A percentile compares a stretch with the other conserved stretches of the same genome.
Evolutionary conservation across 2,888 invertebrate genomes (phyloP).

Genomic region (Synanthedon vespiformis): DNA sequence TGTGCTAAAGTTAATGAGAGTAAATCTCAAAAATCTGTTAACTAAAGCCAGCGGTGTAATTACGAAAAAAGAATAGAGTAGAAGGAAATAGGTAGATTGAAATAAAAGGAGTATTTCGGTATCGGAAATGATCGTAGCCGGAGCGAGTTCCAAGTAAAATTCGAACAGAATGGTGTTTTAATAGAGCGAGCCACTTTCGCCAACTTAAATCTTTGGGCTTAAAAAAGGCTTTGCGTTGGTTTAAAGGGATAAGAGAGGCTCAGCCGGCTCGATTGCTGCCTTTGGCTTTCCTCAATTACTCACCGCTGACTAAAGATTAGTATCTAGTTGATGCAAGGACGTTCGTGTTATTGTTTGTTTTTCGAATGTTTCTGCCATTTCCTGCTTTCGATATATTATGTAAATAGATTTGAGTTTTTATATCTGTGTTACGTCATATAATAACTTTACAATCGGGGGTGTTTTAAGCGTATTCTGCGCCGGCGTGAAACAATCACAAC

Average conservation of each 20-base stretch:
- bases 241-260: conserved; percentile 65
- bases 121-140: conserved; percentile 1
- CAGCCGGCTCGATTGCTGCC: conserved; percentile 56
- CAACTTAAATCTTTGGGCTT: conserved; percentile 69
- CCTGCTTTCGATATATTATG: not conserved
- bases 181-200: conserved; percentile 65
- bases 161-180: conserved; percentile 59
- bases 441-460: no score
- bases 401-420: not conserved
- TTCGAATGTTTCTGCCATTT: conserved; percentile 4
- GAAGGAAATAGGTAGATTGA: not conserved
- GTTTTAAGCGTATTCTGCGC: no score
- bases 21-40: not conserved
- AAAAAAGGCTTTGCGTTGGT: conserved; percentile 68
- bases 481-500: no score
- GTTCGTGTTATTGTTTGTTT: conserved; percentile 19
- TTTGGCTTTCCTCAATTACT: conserved; percentile 61
- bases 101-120: not conserved
- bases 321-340: conserved; percentile 29
- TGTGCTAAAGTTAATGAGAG: no score
- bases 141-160: conserved; percentile 28
- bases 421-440: not conserved
- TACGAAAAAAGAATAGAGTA: not conserved
- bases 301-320: conserved; percentile 51
- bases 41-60: not conserved